A percentile compares a stretch with the other conserved stretches of the same genome.
phyloP scores from a whole-genome alignment of 2,888 invertebrate species.

The Andrena dorsata region DNA sequence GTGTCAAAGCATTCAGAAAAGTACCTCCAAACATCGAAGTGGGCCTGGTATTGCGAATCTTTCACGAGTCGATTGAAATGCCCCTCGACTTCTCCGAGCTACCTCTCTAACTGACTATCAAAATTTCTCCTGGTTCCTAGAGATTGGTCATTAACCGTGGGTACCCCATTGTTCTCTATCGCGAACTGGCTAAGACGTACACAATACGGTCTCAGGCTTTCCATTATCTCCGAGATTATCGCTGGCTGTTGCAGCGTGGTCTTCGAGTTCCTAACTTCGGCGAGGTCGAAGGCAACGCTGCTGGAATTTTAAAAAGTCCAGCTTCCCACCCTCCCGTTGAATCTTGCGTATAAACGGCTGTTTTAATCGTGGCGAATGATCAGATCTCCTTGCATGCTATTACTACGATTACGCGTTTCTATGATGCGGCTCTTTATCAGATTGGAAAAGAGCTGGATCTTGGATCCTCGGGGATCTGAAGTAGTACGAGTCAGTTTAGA shows the following conservation, averaged over 20 bases:
- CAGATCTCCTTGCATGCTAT: constrained; percentile 3
- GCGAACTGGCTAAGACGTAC: constrained; percentile 71
- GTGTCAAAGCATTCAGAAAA: not conserved
- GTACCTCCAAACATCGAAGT: not conserved
- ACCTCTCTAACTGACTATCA: constrained; percentile 53
- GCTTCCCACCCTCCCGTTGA: constrained; percentile 1
- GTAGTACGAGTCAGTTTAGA: no score
- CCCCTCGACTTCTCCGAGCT: constrained; percentile 38
- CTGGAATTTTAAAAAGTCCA: constrained; percentile 29
- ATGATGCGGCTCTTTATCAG: not conserved
- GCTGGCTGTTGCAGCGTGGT: constrained; percentile 59
- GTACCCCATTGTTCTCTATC: constrained; percentile 75
- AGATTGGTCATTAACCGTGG: constrained; percentile 78
- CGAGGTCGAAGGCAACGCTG: constrained; percentile 41
- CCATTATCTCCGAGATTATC: constrained; percentile 77
- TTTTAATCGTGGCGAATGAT: constrained; percentile 24
- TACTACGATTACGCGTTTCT: not conserved
- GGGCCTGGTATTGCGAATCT: constrained; percentile 7
- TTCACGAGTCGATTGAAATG: constrained; percentile 51
- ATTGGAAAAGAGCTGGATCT: constrained; percentile 19
- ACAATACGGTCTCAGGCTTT: constrained; percentile 73
- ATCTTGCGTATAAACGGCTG: constrained; percentile 9
- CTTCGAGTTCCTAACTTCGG: constrained; percentile 59
- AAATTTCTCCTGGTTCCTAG: constrained; percentile 70
- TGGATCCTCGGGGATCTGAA: no score